Percentiles rank a stretch among this genome's conserved stretches.
Conservation (phyloP, 2,797 vertebrate species). For the Kryptopterus vitreolus region DNA sequence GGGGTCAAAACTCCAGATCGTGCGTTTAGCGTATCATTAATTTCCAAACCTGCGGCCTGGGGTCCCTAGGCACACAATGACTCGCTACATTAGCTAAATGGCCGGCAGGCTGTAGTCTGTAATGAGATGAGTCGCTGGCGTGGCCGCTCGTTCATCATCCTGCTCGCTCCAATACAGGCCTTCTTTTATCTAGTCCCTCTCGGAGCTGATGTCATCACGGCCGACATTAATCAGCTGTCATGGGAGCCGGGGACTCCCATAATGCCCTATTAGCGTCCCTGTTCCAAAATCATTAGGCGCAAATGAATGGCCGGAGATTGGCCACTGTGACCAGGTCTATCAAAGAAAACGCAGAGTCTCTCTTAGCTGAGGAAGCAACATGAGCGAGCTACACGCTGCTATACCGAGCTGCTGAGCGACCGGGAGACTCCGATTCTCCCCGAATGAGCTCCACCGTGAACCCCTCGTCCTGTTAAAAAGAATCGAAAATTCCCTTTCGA, state of each 20-base stretch:
- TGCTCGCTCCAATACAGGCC: slow-evolving; percentile 96
- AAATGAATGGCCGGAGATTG: slow-evolving; percentile 84
- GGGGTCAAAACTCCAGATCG: slow-evolving; percentile 80
- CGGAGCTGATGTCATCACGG: slow-evolving; percentile 90
- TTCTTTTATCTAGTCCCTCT: slow-evolving; percentile 94
- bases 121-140: slow-evolving; percentile 97
- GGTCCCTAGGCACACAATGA: slow-evolving; percentile 84
- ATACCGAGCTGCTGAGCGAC: background rate
- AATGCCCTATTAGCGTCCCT: slow-evolving; percentile 93
- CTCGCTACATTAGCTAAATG: slow-evolving; percentile 96
- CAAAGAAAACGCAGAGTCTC: background rate
- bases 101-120: slow-evolving; percentile 81
- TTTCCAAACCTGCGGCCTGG: slow-evolving; percentile 83
- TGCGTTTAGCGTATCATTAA: slow-evolving; percentile 84
- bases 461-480: background rate
- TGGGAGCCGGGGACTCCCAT: slow-evolving; percentile 80
- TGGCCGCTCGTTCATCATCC: slow-evolving; percentile 98
- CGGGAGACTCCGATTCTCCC: background rate
- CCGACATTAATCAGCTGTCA: slow-evolving; percentile 94
- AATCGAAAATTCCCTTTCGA: slow-evolving; percentile 65
- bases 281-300: slow-evolving; percentile 89
- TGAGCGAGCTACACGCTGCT: background rate
- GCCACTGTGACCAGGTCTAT: slow-evolving; percentile 48
- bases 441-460: background rate
- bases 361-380: background rate